Conservation (phyloP, 2,888 invertebrate species). For the Dynastes maya region DNA sequence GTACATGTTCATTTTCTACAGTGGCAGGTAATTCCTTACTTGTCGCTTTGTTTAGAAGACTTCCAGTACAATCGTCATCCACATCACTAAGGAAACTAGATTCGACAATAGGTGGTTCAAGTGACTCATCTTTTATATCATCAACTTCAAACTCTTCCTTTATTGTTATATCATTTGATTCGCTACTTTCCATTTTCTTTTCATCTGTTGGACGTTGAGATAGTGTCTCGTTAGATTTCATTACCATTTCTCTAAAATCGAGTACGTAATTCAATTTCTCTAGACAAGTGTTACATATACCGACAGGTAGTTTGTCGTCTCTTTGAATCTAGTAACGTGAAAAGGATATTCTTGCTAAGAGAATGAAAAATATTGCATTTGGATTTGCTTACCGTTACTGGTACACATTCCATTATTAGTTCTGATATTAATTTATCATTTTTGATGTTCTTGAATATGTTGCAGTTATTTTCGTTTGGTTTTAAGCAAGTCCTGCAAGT, state of each 20-base stretch:
- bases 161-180: neutral
- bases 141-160: neutral
- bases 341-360: neutral
- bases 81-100: neutral
- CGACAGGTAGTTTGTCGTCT: neutral
- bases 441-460: neutral
- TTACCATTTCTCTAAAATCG: conserved; percentile 3
- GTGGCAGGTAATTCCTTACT: neutral
- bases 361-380: neutral
- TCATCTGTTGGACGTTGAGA: neutral
- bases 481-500: neutral
- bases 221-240: neutral
- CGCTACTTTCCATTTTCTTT: neutral
- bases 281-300: neutral
- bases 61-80: neutral
- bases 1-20: too few species aligned
- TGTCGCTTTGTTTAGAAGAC: neutral
- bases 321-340: neutral
- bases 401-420: conserved; percentile 3
- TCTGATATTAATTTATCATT: neutral
- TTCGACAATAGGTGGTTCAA: neutral
- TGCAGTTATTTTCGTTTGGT: neutral
- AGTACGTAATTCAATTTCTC: neutral
- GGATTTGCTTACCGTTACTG: neutral
- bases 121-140: neutral